Conservation (phyloP, 2,888 invertebrate species). For the Celastrina argiolus region DNA sequence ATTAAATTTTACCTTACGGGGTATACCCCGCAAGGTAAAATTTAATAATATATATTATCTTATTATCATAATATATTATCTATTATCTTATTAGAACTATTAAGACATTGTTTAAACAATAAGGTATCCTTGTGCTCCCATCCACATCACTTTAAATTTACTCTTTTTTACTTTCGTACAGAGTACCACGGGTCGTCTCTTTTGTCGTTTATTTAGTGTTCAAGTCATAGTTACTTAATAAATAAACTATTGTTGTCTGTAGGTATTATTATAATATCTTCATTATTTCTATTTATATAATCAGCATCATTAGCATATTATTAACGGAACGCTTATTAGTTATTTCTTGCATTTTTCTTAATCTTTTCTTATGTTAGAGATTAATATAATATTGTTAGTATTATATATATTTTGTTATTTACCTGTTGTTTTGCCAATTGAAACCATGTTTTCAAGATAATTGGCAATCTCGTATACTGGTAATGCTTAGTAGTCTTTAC, state of each 20-base stretch:
- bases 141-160: too few species aligned
- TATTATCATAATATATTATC: too few species aligned
- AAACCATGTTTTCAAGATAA: slow-evolving; percentile 97
- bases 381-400: not conserved
- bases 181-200: too few species aligned
- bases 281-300: too few species aligned
- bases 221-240: not conserved
- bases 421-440: slow-evolving; percentile 94
- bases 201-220: too few species aligned
- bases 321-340: not conserved
- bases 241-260: not conserved
- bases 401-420: slow-evolving; percentile 39
- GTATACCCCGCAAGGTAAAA: too few species aligned
- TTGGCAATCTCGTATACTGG: slow-evolving; percentile 88
- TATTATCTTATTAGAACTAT: too few species aligned
- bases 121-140: too few species aligned
- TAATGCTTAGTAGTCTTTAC: slow-evolving; percentile 96
- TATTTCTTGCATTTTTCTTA: not conserved
- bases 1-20: too few species aligned
- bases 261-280: not conserved
- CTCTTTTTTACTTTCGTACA: too few species aligned
- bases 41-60: too few species aligned
- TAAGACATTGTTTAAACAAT: too few species aligned
- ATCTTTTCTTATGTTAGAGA: not conserved
- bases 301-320: not conserved